These are phyloP conservation scores for Leucophenga varia DNA, from an alignment of 1,140 invertebrate species.

Conservation along the genomic window DNA sequence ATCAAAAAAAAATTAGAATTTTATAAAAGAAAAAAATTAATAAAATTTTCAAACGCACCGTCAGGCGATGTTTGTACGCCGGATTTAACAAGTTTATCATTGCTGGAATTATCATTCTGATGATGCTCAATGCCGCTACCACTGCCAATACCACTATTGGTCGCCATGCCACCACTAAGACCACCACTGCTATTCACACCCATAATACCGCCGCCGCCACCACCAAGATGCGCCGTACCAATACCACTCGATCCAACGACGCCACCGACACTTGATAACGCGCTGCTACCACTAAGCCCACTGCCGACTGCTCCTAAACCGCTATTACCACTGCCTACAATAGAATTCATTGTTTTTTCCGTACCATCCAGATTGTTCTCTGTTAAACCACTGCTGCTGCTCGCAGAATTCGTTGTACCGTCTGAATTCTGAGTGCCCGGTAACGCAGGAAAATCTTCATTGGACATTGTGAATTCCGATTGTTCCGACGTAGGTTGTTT, in stretches of 20 bases:
- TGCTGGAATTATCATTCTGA: slow-evolving; percentile 56
- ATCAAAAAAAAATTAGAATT: slow-evolving; percentile 15
- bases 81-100: slow-evolving; percentile 65
- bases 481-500: slow-evolving; percentile 89
- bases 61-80: slow-evolving; percentile 94
- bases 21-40: not conserved
- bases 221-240: slow-evolving; percentile 42
- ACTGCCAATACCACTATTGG: slow-evolving; percentile 40
- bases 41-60: slow-evolving; percentile 61
- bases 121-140: slow-evolving; percentile 31
- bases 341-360: slow-evolving; percentile 55
- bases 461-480: slow-evolving; percentile 96
- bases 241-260: slow-evolving; percentile 56
- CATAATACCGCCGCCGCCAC: slow-evolving; percentile 51
- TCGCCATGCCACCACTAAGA: slow-evolving; percentile 44
- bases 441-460: slow-evolving; percentile 97
- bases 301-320: slow-evolving; percentile 36
- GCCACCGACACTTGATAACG: too few species aligned
- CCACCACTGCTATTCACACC: slow-evolving; percentile 46
- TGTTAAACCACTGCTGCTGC: slow-evolving; percentile 27
- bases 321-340: slow-evolving; percentile 57
- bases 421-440: slow-evolving; percentile 66
- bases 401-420: slow-evolving; percentile 59
- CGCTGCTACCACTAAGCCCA: too few species aligned
- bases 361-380: slow-evolving; percentile 53